Base-by-base conservation (phyloP, 2,797 vertebrate genomes). In the Carapus acus region DNA sequence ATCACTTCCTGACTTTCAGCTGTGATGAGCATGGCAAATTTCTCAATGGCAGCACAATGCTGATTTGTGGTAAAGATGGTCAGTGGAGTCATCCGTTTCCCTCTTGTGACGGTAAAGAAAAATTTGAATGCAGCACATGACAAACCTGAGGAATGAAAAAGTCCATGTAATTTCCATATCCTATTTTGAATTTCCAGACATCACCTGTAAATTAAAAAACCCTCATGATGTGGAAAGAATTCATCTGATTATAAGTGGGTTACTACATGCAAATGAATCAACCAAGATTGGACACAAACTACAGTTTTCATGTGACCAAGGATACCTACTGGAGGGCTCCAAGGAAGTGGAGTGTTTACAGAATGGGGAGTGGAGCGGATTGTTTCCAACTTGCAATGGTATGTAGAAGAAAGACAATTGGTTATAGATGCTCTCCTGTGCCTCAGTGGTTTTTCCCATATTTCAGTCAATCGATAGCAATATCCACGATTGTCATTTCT, bases 341-440 rank as follows among this genome's bases (percentile, higher is more conserved):
- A 3, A 1, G 19, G 40, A 67, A 58, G 49, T 76, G 27, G 12
- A 66, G 38, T 87, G 86, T 48, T 62, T 64, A 43, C 1, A 58
- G 24, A 73, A 19, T 37, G 82, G 77, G 33, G 15, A 69, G 54
- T 86, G 85, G 84, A 73, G n/a, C 17, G n/a, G 11, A 1, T 18
- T 44, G 1, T 80, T 79, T 52, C 83, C 85, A 4, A 67, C 29
- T 12, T 85, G 80, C 45, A 0, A 1, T 22, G 62, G 83, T 85
- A 58, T 11, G 58, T 43, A 33, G 14, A 12, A 7, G 4, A 40
- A 19, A 13, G n/a, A 19, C 2, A 18, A 21, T 20, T 20, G 19
- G 6, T 41, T 41, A 11, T 43, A 9, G 4, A 27, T 23, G 6
- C 15, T 19, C 20, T 20, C 16, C 38, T 4, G 2, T 40, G 37